phyloP scores from a whole-genome alignment of 2,797 vertebrate species.

The Hydrolagus colliei region DNA sequence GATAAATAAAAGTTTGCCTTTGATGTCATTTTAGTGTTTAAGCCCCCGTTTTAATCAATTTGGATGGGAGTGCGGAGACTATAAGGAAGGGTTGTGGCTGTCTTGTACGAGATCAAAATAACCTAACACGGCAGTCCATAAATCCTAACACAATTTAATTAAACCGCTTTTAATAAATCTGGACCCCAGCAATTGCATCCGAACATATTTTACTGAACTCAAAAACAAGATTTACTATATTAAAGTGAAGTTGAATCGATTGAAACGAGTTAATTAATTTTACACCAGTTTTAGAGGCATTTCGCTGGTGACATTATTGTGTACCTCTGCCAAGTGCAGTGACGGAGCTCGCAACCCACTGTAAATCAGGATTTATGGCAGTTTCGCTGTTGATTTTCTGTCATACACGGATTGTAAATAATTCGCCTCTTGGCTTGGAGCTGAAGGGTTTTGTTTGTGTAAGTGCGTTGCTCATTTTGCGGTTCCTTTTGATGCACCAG shows the following conservation, averaged over 20 bases:
- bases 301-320: constrained; percentile 9
- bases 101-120: constrained; percentile 12
- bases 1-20: background rate
- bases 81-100: background rate
- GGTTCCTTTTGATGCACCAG: too few species aligned
- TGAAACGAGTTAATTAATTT: constrained; percentile 32
- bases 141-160: constrained; percentile 31
- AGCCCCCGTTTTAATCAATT: constrained; percentile 17
- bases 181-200: background rate
- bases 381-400: constrained; percentile 16
- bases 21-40: background rate
- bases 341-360: background rate
- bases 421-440: background rate
- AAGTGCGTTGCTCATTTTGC: too few species aligned
- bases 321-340: constrained; percentile 1
- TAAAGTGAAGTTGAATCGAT: constrained; percentile 29
- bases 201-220: constrained; percentile 27
- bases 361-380: constrained; percentile 28
- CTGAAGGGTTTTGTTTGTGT: background rate
- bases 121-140: constrained; percentile 26
- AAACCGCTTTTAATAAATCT: constrained; percentile 24
- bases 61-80: constrained; percentile 2
- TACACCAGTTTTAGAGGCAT: constrained; percentile 23
- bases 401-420: constrained; percentile 11
- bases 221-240: constrained; percentile 30